phyloP scores from a whole-genome alignment of 2,113 vertebrate species.

The Ageneiosus marmoratus region DNA sequence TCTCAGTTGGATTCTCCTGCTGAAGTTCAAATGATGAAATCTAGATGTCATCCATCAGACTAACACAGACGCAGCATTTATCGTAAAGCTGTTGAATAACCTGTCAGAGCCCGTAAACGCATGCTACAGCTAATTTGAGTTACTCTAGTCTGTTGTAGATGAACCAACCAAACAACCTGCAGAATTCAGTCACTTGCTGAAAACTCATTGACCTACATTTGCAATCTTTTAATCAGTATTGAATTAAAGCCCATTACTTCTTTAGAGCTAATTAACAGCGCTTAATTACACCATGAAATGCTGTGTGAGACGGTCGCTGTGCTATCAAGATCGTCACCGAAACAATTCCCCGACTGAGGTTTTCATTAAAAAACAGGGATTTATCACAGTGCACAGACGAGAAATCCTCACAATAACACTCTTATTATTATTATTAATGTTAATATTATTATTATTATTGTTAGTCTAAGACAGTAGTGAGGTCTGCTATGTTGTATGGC shows the following conservation, averaged over 20 bases:
- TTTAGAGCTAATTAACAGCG: constrained; percentile 39
- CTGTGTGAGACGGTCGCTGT: background rate
- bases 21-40: constrained; percentile 8
- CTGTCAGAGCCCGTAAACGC: background rate
- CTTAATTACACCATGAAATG: constrained; percentile 43
- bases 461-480: background rate
- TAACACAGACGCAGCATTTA: background rate
- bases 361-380: constrained; percentile 9
- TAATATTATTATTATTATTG: background rate
- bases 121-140: background rate
- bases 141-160: background rate
- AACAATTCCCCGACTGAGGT: background rate
- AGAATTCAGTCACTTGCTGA: constrained; percentile 30
- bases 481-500: too few relatives aligned
- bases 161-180: background rate
- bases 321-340: background rate
- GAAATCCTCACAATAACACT: background rate
- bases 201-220: constrained; percentile 40
- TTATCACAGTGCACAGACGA: background rate
- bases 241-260: constrained; percentile 28
- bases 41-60: background rate
- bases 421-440: background rate
- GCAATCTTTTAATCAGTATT: constrained; percentile 37
- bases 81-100: background rate
- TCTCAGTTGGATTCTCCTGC: background rate